These are phyloP conservation scores for Myopa testacea DNA, from an alignment of 2,888 invertebrate species.

Conservation along the genomic window DNA sequence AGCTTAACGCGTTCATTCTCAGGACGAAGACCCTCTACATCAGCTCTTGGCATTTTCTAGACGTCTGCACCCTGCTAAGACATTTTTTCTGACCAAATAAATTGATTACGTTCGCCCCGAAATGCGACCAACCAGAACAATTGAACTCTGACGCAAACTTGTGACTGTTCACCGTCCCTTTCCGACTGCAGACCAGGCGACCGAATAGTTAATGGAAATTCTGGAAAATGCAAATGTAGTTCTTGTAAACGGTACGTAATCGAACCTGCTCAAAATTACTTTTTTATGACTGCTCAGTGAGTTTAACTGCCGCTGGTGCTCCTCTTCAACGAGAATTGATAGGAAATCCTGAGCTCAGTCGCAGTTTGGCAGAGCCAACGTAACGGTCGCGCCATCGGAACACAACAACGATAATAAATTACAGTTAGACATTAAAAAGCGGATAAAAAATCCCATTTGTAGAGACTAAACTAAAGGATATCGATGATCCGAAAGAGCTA, in stretches of 20 bases:
- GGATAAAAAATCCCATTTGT: no score
- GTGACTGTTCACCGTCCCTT: slow-evolving; percentile 1
- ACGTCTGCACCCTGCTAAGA: neutral
- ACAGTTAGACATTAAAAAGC: no score
- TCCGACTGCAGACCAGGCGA: neutral
- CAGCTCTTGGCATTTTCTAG: neutral
- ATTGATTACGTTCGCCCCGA: slow-evolving; percentile 11
- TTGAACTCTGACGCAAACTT: slow-evolving; percentile 37
- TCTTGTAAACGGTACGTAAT: slow-evolving; percentile 57
- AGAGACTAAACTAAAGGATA: no score
- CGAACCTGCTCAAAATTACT: neutral
- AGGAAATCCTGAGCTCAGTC: slow-evolving; percentile 37
- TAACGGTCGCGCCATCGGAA: slow-evolving; percentile 44
- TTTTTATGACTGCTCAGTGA: neutral
- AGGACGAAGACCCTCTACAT: no score
- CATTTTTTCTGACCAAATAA: neutral
- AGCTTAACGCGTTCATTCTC: no score
- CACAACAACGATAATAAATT: neutral
- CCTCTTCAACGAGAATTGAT: slow-evolving; percentile 35
- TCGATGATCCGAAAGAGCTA: no score
- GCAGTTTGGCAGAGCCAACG: slow-evolving; percentile 38
- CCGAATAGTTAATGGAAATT: slow-evolving; percentile 42
- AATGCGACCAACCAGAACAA: slow-evolving; percentile 64
- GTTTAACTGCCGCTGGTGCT: slow-evolving; percentile 10
- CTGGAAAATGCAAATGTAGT: slow-evolving; percentile 20